Evolutionary conservation across 2,888 invertebrate genomes (phyloP), one percentile per base, ranked within the genome.

Genomic region (Drosophila nigricruria): DNA sequence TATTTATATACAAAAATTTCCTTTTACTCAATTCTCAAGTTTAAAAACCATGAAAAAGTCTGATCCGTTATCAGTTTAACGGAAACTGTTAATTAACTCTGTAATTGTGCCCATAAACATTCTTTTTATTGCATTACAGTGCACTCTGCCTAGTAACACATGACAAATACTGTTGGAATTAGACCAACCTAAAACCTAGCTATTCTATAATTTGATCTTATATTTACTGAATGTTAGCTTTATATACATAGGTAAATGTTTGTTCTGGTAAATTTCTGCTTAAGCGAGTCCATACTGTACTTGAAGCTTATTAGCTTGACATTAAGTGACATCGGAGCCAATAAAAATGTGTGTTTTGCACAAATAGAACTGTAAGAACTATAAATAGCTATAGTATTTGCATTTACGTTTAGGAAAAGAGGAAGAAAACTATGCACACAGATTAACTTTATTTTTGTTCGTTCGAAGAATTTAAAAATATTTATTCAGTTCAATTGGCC

Each of bases 231-330:
- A n/a, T n/a, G 27, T 18, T n/a, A 12, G 12, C 18, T 30, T 30
- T 5, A 47, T n/a, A 23, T 14, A 16, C 1, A 12, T 47, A 45
- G n/a, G 14, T 30, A 5, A 47, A n/a, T 16, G 2, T n/a, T 18
- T 5, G 47, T 5, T 47, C 25, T 1, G 10, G 4, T 27, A 25
- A 27, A 16, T 27, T 45, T 27, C 45, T n/a, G 10, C 5, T 6
- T 30, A 49, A 18, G 10, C 27, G 47, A 47, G 27, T n/a, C n/a
- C 30, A 5, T 27, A 27, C 47, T 27, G 49, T 50, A 50, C 20
- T n/a, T n/a, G n/a, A 34, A 36, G 53, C 18, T 50, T 20, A 50
- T 50, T 50, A 23, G 50, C 34, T 32, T 52, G 20, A 52, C 23
- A 52, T 36, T 52, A 52, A 23, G 52, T 20, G 23, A 38, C 25